Evolutionary conservation across 2,888 invertebrate species (phyloP), one percentile per base, ranked within the genome.

Genomic region (Synanthedon formicaeformis): DNA sequence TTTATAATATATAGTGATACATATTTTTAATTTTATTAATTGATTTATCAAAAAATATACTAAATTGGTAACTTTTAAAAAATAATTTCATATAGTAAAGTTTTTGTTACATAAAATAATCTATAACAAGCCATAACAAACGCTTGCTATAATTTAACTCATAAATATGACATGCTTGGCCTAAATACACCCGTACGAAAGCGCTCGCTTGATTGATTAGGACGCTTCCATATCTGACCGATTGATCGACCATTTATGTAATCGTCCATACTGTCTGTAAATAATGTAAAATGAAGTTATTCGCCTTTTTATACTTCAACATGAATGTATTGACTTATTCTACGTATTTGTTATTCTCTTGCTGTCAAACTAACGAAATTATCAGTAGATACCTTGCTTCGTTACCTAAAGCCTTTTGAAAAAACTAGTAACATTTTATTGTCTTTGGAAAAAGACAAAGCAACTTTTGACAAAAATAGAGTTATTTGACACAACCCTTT

Each of bases 231-330:
- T 49, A 49, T 49, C 23, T 49, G 16, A 49, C 49, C 23, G 49
- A 13, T 49, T 14, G 45, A 45, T 45, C 45, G 45, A 45, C 45
- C 45, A 45, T 45, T 45, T 45, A 23, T 49, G 18, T 23, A 49
- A 57, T 55, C 56, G 56, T 56, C 55, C 55, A 56, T 58, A 54
- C 41, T 27, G 58, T 72, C 70, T 73, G 73, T 67, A 66, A 67
- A 71, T 34, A 34, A 34, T 70, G 62, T 67, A 67, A 62, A 66
- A 64, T 64, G 64, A 62, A 57, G 58, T 64, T 60, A 57, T 62
- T 60, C 52, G 66, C 67, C 66, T 75, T 78, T 34, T 75, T 73
- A 67, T 71, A 75, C 71, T 76, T 73, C 64, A 57, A 69, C 61
- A 60, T 65, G 53, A 57, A 53, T 52, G 50, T 49, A 49, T 23